Conservation (phyloP, 2,797 vertebrate genomes). For the Eutrigla gurnardus region DNA sequence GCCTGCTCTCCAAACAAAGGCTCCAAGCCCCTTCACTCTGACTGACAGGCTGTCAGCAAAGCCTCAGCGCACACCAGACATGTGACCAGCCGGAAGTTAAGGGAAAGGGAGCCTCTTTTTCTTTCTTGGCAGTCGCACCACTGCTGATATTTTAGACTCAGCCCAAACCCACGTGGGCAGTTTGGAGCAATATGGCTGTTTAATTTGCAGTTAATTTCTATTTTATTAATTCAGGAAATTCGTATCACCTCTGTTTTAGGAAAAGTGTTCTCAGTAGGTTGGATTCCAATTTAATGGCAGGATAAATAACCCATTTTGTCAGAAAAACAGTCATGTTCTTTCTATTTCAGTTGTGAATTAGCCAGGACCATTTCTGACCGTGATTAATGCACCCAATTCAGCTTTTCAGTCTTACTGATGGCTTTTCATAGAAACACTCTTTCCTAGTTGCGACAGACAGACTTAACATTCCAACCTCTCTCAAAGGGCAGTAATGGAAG, state of each 20-base stretch:
- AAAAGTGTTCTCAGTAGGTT: conserved; percentile 26
- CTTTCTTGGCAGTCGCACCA: conserved; percentile 42
- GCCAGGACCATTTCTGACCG: conserved; percentile 28
- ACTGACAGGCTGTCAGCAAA: conserved; percentile 84
- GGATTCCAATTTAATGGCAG: conserved; percentile 24
- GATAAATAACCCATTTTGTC: conserved; percentile 42
- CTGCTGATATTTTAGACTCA: conserved; percentile 50
- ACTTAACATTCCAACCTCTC: conserved; percentile 47
- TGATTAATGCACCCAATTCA: conserved; percentile 46
- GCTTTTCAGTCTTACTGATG: conserved; percentile 9
- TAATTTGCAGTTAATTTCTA: conserved; percentile 37
- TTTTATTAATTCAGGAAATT: conserved; percentile 49
- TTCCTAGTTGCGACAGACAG: conserved; percentile 31
- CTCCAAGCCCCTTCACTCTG: conserved; percentile 76
- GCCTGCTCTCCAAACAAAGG: conserved; percentile 82
- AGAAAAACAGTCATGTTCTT: conserved; percentile 17
- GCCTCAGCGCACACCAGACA: conserved; percentile 74
- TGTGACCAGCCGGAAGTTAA: conserved; percentile 79
- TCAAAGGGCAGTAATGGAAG: conserved; percentile 51
- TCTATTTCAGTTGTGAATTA: conserved; percentile 27
- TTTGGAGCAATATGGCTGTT: conserved; percentile 27
- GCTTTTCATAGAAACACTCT: conserved; percentile 29
- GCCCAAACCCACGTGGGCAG: conserved; percentile 20
- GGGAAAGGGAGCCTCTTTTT: conserved; percentile 54
- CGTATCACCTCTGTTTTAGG: conserved; percentile 21